Evolutionary conservation across 2,113 vertebrate species (phyloP).

Genomic region (Pachyramphus minor): DNA sequence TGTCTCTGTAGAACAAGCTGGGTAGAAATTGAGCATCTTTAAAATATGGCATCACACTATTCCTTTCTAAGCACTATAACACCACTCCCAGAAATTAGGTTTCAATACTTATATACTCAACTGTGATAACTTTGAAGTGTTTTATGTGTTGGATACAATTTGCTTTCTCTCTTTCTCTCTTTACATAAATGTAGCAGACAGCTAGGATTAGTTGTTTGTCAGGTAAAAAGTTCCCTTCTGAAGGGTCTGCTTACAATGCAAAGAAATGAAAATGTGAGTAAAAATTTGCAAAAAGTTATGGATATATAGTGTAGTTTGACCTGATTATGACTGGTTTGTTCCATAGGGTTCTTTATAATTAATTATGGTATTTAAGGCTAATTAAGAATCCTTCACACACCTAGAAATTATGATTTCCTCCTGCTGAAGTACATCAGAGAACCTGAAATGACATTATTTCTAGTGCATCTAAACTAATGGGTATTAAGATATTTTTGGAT

Average conservation of each 20-base stretch:
- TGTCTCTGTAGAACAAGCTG: not conserved
- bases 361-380: not conserved
- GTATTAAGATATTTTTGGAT: not conserved
- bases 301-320: not conserved
- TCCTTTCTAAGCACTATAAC: not conserved
- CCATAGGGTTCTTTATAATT: accelerated
- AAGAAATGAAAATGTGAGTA: not conserved
- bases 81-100: not conserved
- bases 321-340: not conserved
- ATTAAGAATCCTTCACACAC: not conserved
- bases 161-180: too few relatives aligned
- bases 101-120: not conserved
- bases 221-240: not conserved
- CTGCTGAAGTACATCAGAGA: not conserved
- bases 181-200: not conserved
- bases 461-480: not conserved
- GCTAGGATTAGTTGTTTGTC: not conserved
- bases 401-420: not conserved
- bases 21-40: not conserved
- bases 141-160: not conserved
- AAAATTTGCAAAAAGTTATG: not conserved
- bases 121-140: not conserved
- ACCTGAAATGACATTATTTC: not conserved
- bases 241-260: not conserved
- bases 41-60: not conserved